Percentiles rank a stretch among this genome's conserved stretches.
phyloP scores from a whole-genome alignment of 2,888 invertebrate species.

The Bruchidius siliquastri region DNA sequence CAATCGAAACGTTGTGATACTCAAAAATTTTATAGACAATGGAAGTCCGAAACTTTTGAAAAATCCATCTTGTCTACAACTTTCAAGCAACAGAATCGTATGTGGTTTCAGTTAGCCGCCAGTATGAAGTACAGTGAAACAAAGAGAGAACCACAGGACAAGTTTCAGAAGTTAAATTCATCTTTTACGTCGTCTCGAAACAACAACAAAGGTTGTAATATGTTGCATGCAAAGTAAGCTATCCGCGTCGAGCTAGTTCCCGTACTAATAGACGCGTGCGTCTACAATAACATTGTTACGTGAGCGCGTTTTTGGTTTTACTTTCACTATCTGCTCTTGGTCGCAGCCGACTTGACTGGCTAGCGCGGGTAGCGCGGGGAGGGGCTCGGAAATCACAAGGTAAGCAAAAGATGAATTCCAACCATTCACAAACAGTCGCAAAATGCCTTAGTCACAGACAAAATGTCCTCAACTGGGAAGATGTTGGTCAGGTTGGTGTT shows the following conservation, averaged over 20 bases:
- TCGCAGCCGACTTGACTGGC: not conserved
- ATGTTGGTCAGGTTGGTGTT: slow-evolving; percentile 50
- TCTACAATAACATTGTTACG: slow-evolving; percentile 4
- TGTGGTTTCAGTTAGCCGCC: no score
- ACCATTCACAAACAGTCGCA: slow-evolving; percentile 20
- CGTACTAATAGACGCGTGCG: not conserved
- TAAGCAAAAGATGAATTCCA: slow-evolving; percentile 27
- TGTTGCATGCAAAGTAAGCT: no score
- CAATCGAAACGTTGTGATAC: no score
- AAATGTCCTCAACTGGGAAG: slow-evolving; percentile 20
- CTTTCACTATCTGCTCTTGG: slow-evolving; percentile 6
- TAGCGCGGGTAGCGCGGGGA: slow-evolving; percentile 24
- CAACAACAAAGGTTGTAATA: no score
- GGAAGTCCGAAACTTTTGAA: no score
- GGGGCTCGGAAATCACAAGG: slow-evolving; percentile 29
- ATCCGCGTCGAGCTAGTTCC: not conserved
- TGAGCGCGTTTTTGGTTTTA: not conserved
- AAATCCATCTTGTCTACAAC: no score
- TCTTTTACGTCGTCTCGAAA: no score
- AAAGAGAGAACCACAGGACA: no score
- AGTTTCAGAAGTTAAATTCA: no score
- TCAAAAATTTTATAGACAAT: no score
- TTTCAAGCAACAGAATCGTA: no score
- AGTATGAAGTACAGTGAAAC: no score
- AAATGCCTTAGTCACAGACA: slow-evolving; percentile 14